Evolutionary conservation across 2,797 vertebrate genomes (phyloP).

Genomic region (Paedocypris micromegethes): DNA sequence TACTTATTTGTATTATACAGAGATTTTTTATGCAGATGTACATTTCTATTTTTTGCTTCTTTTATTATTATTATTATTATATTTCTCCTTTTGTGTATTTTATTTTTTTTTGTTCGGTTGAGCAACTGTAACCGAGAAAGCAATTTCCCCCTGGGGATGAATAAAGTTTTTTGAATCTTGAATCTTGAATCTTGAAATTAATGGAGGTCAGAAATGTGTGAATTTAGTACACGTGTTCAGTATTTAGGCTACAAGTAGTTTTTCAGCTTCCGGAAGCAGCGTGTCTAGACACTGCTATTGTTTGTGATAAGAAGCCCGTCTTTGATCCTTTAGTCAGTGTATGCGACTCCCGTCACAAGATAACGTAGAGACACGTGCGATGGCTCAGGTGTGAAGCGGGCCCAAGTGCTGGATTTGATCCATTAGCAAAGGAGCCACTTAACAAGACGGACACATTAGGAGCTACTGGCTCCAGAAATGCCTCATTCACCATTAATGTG

Average conservation of each 20-base stretch:
- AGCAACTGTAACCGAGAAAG: too few species aligned
- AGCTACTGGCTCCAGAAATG: conserved; percentile 50
- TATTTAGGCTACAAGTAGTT: conserved; percentile 28
- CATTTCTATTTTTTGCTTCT: too few species aligned
- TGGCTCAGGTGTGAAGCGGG: conserved; percentile 59
- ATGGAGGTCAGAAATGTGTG: too few species aligned
- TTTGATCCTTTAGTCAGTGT: conserved; percentile 61
- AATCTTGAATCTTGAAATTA: too few species aligned
- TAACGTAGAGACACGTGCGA: conserved; percentile 52
- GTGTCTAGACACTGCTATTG: conserved; percentile 50
- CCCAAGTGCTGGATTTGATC: conserved; percentile 59
- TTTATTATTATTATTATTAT: too few species aligned
- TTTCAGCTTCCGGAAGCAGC: conserved; percentile 44
- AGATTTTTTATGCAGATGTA: too few species aligned
- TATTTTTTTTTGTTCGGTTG: too few species aligned
- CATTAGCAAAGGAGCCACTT: conserved; percentile 63
- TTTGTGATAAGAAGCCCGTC: conserved; percentile 39
- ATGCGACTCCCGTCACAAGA: conserved; percentile 54
- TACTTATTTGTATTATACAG: too few species aligned
- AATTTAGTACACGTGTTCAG: too few species aligned
- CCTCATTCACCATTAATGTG: conserved; percentile 12
- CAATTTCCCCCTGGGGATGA: too few species aligned
- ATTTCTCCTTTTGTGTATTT: too few species aligned
- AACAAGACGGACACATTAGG: conserved; percentile 48
- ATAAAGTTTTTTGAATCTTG: too few species aligned